These are phyloP conservation scores for Monochamus saltuarius DNA, from an alignment of 1,140 invertebrate genomes.

Conservation along the genomic window DNA sequence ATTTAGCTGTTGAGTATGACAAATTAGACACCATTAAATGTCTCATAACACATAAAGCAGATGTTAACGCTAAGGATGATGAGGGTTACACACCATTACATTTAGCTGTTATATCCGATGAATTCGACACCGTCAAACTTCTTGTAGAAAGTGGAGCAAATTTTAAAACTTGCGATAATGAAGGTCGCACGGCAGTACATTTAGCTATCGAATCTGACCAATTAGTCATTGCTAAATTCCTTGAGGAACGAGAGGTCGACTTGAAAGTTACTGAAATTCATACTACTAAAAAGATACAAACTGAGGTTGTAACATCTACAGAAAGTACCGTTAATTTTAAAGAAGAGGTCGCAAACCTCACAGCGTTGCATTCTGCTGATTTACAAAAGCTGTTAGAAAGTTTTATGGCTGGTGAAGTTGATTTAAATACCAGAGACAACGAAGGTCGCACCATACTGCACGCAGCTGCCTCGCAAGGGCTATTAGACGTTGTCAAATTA, in stretches of 20 bases:
- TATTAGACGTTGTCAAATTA: no score
- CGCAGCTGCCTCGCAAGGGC: no score
- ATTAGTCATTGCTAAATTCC: slow-evolving; percentile 45
- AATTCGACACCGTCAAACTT: slow-evolving; percentile 48
- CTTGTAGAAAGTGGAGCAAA: slow-evolving; percentile 29
- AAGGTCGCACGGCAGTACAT: slow-evolving; percentile 44
- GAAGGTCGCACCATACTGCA: no score
- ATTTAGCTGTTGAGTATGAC: slow-evolving; percentile 49
- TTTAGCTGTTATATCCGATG: slow-evolving; percentile 55
- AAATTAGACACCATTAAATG: slow-evolving; percentile 69
- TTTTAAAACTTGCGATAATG: slow-evolving; percentile 21
- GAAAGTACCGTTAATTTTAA: no score
- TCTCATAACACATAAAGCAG: slow-evolving; percentile 10
- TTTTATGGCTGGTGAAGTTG: no score
- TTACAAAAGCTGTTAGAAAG: no score
- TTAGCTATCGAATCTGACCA: slow-evolving; percentile 51
- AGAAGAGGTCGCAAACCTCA: no score
- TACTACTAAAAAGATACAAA: no score
- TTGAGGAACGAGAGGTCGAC: slow-evolving; percentile 18
- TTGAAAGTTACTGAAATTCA: slow-evolving; percentile 12
- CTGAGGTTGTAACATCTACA: no score
- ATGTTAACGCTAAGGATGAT: slow-evolving; percentile 24
- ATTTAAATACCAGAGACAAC: no score
- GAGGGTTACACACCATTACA: slow-evolving; percentile 51
- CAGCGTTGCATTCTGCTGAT: no score